Evolutionary conservation across 1,140 invertebrate species (phyloP).

Genomic region (Anagrus nilaparvatae): DNA sequence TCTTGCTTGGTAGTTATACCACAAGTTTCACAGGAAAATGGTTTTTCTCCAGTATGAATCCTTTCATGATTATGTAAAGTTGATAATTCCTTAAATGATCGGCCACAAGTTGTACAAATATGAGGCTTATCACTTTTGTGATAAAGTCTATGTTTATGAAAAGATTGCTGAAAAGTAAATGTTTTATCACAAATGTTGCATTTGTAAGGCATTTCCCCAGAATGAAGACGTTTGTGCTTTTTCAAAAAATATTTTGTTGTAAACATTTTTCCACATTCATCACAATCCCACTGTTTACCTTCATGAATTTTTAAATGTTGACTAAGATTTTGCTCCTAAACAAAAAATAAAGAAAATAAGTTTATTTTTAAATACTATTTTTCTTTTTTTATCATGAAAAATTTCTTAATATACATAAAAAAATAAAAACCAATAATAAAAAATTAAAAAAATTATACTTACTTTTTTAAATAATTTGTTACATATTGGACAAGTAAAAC

Average conservation of each 20-base stretch:
- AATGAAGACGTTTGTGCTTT: conserved; percentile 76
- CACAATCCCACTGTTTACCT: conserved; percentile 67
- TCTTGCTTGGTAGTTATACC: conserved; percentile 58
- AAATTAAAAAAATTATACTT: conserved; percentile 5
- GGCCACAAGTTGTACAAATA: conserved; percentile 64
- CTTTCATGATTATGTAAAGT: conserved; percentile 80
- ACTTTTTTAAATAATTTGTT: conserved; percentile 46
- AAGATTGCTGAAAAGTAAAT: conserved; percentile 86
- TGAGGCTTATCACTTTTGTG: conserved; percentile 80
- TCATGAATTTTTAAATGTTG: conserved; percentile 48
- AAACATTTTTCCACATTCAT: conserved; percentile 73
- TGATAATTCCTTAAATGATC: conserved; percentile 79
- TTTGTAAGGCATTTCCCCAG: conserved; percentile 78
- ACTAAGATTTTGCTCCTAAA: conserved; percentile 43
- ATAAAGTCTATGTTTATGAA: conserved; percentile 80
- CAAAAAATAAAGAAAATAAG: conserved; percentile 7
- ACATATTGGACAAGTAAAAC: conserved; percentile 38
- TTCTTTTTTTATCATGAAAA: background rate
- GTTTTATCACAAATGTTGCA: conserved; percentile 78
- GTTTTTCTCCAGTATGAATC: conserved; percentile 84
- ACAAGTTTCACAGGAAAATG: conserved; percentile 83
- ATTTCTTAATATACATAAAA: background rate
- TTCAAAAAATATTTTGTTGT: conserved; percentile 85
- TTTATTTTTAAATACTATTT: background rate
- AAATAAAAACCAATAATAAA: conserved; percentile 1